Evolutionary conservation across 1,140 invertebrate genomes (phyloP).

Genomic region (Mamestra configurata): DNA sequence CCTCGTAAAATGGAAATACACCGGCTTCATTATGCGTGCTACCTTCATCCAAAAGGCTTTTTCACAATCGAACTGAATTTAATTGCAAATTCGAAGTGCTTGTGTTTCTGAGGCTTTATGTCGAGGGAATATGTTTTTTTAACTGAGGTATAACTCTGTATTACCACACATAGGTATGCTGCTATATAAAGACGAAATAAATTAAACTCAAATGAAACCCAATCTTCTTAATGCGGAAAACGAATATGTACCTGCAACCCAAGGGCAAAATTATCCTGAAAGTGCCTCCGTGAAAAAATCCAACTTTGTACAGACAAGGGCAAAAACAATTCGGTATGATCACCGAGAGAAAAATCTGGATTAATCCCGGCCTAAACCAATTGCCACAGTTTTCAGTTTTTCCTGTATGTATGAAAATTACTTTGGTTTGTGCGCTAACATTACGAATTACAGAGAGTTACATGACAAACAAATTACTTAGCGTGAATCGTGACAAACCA

Average conservation of each 20-base stretch:
- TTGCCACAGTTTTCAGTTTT: neutral
- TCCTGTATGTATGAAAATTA: conserved; percentile 1
- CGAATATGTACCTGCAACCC: neutral
- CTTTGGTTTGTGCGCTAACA: neutral
- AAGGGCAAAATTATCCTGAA: neutral
- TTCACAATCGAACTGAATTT: conserved; percentile 47
- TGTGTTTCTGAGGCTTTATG: neutral
- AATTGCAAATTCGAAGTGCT: conserved; percentile 34
- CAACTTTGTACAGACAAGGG: neutral
- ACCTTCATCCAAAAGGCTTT: conserved; percentile 51
- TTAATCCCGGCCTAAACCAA: neutral
- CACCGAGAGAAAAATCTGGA: neutral
- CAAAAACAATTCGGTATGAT: neutral
- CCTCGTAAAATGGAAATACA: conserved; percentile 63
- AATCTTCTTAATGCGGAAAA: neutral
- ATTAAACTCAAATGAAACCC: neutral
- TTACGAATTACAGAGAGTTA: neutral
- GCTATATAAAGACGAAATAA: neutral
- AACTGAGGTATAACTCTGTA: neutral
- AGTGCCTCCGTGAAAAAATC: neutral
- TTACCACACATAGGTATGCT: neutral
- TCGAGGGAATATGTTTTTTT: neutral
- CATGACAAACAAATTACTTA: neutral
- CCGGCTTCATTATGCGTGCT: conserved; percentile 61
- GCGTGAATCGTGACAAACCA: neutral